Evolutionary conservation across 2,797 vertebrate genomes (phyloP).

Genomic region (Macroramphosus scolopax): DNA sequence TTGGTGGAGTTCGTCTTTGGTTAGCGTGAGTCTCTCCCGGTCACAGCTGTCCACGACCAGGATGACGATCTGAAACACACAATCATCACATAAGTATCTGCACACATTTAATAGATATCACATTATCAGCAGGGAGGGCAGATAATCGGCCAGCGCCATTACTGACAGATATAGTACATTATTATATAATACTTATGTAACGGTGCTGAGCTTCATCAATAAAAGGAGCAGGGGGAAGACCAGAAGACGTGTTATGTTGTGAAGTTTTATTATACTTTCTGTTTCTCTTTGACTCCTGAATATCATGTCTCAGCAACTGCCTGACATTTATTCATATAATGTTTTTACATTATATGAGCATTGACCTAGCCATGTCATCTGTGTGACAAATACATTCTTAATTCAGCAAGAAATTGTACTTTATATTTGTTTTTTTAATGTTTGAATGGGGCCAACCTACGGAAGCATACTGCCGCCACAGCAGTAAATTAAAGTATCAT

Average conservation of each 20-base stretch:
- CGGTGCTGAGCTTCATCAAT: not conserved
- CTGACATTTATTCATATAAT: too few relatives aligned
- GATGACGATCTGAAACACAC: conserved; percentile 81
- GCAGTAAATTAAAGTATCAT: too few relatives aligned
- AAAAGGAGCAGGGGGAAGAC: too few relatives aligned
- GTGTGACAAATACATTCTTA: too few relatives aligned
- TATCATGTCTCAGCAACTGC: not conserved
- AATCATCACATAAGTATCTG: too few relatives aligned
- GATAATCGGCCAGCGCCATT: not conserved
- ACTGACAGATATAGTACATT: not conserved
- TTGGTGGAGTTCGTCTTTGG: conserved; percentile 81
- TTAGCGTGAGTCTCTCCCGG: conserved; percentile 78
- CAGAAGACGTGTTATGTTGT: too few relatives aligned
- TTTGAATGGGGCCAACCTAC: too few relatives aligned
- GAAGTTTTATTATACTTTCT: not conserved
- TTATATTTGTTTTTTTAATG: too few relatives aligned
- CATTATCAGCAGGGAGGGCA: not conserved
- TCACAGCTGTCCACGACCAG: conserved; percentile 89
- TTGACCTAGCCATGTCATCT: too few relatives aligned
- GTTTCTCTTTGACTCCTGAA: not conserved
- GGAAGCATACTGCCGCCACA: too few relatives aligned
- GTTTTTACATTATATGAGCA: too few relatives aligned
- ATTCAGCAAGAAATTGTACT: too few relatives aligned
- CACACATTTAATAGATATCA: not conserved
- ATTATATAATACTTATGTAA: conserved; percentile 28